Evolutionary conservation across 2,888 invertebrate species (phyloP).

Genomic region (Sarcophaga rosellei): DNA sequence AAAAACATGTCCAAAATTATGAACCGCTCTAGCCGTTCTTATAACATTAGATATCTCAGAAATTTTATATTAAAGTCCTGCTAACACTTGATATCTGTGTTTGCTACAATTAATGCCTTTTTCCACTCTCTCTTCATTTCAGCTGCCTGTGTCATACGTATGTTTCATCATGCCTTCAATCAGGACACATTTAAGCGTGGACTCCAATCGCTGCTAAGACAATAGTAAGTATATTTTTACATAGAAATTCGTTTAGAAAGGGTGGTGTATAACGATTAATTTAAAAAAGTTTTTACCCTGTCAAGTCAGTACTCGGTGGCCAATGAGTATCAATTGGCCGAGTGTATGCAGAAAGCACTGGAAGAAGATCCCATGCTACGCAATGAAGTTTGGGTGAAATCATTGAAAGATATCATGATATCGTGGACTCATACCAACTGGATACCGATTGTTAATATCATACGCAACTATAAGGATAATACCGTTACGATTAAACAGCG

Average conservation of each 20-base stretch:
- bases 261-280: conserved; percentile 77
- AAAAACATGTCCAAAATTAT: too few species aligned
- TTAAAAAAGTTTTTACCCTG: conserved; percentile 74
- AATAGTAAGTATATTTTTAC: conserved; percentile 77
- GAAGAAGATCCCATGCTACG: conserved; percentile 71
- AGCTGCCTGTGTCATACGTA: conserved; percentile 78
- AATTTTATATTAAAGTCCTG: too few species aligned
- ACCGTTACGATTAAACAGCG: conserved; percentile 83
- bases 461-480: conserved; percentile 81
- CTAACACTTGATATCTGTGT: too few species aligned
- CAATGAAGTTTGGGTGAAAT: conserved; percentile 70
- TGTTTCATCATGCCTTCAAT: conserved; percentile 80
- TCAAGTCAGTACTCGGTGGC: conserved; percentile 78
- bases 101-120: background rate
- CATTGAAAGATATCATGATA: conserved; percentile 83
- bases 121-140: background rate
- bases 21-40: too few species aligned
- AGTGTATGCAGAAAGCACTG: conserved; percentile 74
- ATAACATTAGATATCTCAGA: too few species aligned
- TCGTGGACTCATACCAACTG: conserved; percentile 85
- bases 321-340: conserved; percentile 77
- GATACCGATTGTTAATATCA: conserved; percentile 83
- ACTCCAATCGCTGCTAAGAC: conserved; percentile 73
- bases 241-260: conserved; percentile 26
- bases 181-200: conserved; percentile 76